Evolutionary conservation across 2,888 invertebrate genomes (phyloP).

Genomic region (Phrixothrix hirtus): DNA sequence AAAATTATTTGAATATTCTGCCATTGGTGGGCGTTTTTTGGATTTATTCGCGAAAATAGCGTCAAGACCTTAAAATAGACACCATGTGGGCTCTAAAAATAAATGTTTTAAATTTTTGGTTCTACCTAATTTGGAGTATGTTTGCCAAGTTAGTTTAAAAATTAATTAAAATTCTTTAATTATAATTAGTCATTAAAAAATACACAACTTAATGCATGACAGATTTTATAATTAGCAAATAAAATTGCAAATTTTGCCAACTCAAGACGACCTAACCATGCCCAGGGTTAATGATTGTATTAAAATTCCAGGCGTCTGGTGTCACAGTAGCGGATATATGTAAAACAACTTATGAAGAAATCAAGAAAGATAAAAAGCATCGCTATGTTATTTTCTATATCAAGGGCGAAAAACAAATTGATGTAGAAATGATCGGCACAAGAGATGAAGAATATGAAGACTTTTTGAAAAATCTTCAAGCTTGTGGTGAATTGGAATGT

Average conservation of each 20-base stretch:
- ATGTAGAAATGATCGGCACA: constrained; percentile 89
- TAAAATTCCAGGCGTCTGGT: constrained; percentile 90
- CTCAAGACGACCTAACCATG: no score
- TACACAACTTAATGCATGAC: no score
- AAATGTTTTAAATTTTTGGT: no score
- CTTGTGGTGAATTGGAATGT: constrained; percentile 91
- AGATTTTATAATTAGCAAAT: no score
- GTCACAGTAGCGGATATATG: constrained; percentile 95
- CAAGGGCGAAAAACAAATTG: constrained; percentile 94
- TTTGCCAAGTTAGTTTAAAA: no score
- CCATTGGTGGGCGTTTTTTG: constrained; percentile 15
- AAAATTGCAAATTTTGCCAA: no score
- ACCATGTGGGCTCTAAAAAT: constrained; percentile 44
- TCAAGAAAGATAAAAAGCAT: constrained; percentile 97
- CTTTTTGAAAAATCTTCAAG: constrained; percentile 91
- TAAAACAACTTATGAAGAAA: constrained; percentile 94
- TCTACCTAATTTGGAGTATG: constrained; percentile 40
- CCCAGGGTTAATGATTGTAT: no score
- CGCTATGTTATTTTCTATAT: constrained; percentile 96
- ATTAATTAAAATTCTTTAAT: no score
- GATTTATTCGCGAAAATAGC: constrained; percentile 8
- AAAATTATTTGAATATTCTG: constrained; percentile 17
- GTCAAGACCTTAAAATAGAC: constrained; percentile 38
- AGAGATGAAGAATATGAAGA: constrained; percentile 91
- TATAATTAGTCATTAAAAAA: no score